These are phyloP conservation scores for Brachyhypopomus gauderio DNA, from an alignment of 2,113 vertebrate genomes.

Conservation along the genomic window DNA sequence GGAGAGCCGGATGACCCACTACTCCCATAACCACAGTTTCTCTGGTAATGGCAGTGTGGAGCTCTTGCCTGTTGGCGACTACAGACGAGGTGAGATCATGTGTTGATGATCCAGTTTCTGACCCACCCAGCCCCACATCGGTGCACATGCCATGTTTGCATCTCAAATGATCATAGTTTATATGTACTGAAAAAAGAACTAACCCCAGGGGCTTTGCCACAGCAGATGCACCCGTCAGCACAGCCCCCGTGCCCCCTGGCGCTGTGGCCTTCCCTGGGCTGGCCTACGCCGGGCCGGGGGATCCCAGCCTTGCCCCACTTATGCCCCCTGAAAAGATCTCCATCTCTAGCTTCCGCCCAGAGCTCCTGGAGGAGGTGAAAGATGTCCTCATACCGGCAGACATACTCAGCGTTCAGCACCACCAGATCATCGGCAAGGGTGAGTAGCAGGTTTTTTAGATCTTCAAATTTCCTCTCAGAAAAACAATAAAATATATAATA, in stretches of 20 bases:
- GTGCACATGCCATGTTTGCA: no score
- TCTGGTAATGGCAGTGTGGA: slow-evolving; percentile 64
- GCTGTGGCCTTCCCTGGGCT: slow-evolving; percentile 54
- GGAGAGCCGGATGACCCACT: slow-evolving; percentile 66
- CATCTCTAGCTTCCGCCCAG: slow-evolving; percentile 78
- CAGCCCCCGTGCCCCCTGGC: slow-evolving; percentile 30
- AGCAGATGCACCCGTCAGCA: slow-evolving; percentile 60
- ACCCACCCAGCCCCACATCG: neutral
- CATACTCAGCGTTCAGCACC: slow-evolving; percentile 79
- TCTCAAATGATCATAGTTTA: no score
- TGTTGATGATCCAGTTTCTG: neutral
- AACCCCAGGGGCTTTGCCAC: neutral
- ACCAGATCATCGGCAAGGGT: slow-evolving; percentile 94
- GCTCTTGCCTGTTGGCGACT: slow-evolving; percentile 70
- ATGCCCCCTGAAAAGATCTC: slow-evolving; percentile 80
- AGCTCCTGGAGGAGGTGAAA: slow-evolving; percentile 91
- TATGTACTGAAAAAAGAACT: no score
- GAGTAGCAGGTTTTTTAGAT: no score
- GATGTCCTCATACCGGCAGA: slow-evolving; percentile 90
- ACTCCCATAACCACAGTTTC: slow-evolving; percentile 51
- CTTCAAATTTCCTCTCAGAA: no score
- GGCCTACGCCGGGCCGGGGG: slow-evolving; percentile 61
- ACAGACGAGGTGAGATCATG: slow-evolving; percentile 71
- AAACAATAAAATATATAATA: no score
- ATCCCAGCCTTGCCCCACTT: slow-evolving; percentile 77